These are phyloP conservation scores for Cataglyphis cursor DNA, from an alignment of 2,888 invertebrate species.

Conservation along the genomic window DNA sequence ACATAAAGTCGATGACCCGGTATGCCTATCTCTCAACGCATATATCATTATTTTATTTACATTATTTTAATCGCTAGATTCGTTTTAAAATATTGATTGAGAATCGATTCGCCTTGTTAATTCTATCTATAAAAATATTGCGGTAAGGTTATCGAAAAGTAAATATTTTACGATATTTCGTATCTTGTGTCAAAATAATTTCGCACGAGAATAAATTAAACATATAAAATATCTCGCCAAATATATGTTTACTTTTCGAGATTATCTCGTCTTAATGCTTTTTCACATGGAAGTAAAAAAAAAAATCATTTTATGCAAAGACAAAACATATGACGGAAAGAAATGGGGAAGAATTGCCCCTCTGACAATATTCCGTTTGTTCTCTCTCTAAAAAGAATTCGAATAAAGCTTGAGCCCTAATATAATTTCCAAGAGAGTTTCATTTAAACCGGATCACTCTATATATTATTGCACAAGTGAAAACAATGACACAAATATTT, in stretches of 20 bases:
- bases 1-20: not conserved
- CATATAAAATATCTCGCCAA: not conserved
- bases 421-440: not conserved
- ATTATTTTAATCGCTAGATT: not conserved
- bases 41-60: not conserved
- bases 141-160: not conserved
- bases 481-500: conserved; percentile 4
- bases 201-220: not conserved
- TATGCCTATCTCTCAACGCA: not conserved
- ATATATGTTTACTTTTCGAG: not conserved
- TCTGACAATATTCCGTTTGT: not conserved
- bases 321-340: not conserved
- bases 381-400: not conserved
- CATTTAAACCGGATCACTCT: not conserved
- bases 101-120: not conserved
- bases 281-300: not conserved
- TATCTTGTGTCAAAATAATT: not conserved
- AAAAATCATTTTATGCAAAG: not conserved
- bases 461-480: not conserved
- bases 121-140: not conserved
- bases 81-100: not conserved
- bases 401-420: not conserved
- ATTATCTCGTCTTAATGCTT: conserved; percentile 4
- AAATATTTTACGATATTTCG: not conserved
- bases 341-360: not conserved